Percentiles rank a stretch among this genome's conserved stretches.
Conservation (phyloP, 1,140 invertebrate genomes). For the Temnothorax nylanderi region DNA sequence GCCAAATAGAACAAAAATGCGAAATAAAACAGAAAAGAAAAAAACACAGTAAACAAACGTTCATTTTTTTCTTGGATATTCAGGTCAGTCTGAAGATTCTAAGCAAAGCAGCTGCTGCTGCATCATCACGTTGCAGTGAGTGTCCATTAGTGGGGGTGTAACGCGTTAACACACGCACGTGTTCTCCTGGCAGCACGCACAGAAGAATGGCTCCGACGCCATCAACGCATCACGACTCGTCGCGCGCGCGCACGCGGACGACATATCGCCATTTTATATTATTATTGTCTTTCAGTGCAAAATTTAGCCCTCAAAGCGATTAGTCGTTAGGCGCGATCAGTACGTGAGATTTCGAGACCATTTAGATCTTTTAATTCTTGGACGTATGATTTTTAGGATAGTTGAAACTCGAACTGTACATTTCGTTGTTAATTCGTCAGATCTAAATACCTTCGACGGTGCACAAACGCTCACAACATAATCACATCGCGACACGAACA, state of each 20-base stretch:
- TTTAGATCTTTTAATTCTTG: not conserved
- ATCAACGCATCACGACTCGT: constrained; percentile 3
- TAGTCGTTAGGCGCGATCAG: not conserved
- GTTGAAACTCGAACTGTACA: not conserved
- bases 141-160: constrained; percentile 18
- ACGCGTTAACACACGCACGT: constrained; percentile 29
- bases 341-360: not conserved
- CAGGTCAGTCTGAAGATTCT: constrained; percentile 23
- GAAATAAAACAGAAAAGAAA: constrained; percentile 6
- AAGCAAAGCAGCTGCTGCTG: constrained; percentile 25
- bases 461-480: not conserved
- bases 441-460: not conserved
- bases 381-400: not conserved
- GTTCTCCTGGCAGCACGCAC: constrained; percentile 13
- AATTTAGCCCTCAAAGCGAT: not conserved
- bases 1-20: not conserved
- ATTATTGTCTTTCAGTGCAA: not conserved
- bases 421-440: not conserved
- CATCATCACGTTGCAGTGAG: constrained; percentile 24
- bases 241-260: not conserved
- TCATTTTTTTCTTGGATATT: constrained; percentile 2
- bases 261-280: constrained; percentile 20
- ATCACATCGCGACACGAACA: not conserved
- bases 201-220: constrained; percentile 11
- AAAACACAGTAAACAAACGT: not conserved